Evolutionary conservation across 1,140 invertebrate species (phyloP).

Genomic region (Solen grandis): DNA sequence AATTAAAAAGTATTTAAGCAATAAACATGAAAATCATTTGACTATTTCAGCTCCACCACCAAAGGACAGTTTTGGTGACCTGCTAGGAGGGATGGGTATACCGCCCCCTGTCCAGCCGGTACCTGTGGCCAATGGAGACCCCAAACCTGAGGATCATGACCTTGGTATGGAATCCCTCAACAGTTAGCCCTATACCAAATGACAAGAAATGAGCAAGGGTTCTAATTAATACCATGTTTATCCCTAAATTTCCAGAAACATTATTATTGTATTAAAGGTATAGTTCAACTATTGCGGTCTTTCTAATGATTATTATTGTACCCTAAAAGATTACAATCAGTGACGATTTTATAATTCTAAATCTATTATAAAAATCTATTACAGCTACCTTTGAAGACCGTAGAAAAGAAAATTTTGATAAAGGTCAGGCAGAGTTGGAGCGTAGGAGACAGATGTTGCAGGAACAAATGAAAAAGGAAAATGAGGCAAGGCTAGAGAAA

Average conservation of each 20-base stretch:
- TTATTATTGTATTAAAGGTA: too few species aligned
- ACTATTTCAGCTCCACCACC: conserved; percentile 56
- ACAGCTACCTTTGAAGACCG: conserved; percentile 97
- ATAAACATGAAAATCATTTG: not conserved
- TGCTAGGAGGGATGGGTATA: conserved; percentile 73
- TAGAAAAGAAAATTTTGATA: conserved; percentile 98
- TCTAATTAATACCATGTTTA: too few species aligned
- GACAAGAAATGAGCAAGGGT: too few species aligned
- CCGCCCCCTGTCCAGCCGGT: conserved; percentile 59
- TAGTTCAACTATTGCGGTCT: too few species aligned
- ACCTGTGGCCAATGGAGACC: conserved; percentile 61
- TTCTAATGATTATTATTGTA: too few species aligned
- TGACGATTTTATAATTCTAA: too few species aligned
- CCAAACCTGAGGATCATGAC: conserved; percentile 60
- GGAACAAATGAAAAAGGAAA: conserved; percentile 81
- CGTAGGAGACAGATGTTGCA: conserved; percentile 91
- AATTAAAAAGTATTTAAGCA: too few species aligned
- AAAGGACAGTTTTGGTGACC: conserved; percentile 72
- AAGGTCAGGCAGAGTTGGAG: conserved; percentile 98
- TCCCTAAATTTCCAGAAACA: too few species aligned
- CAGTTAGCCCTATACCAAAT: too few species aligned
- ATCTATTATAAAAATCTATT: too few species aligned
- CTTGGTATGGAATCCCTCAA: not conserved
- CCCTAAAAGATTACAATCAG: too few species aligned
- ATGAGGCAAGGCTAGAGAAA: conserved; percentile 82